Evolutionary conservation across 2,797 vertebrate genomes (phyloP).

Genomic region (Xenentodon cancila): DNA sequence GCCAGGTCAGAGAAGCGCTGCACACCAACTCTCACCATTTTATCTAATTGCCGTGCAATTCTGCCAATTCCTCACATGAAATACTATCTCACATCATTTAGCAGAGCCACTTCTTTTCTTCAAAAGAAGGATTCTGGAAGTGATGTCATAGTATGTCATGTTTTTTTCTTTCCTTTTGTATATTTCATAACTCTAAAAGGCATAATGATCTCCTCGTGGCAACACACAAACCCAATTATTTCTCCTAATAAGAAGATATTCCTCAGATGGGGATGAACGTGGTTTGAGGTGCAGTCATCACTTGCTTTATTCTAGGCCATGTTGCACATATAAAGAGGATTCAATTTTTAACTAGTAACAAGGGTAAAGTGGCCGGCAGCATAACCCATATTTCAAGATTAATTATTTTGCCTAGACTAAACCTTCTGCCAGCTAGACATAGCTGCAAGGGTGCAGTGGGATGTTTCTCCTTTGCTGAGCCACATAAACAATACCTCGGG

Average conservation of each 20-base stretch:
- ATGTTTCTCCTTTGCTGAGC: conserved; percentile 46
- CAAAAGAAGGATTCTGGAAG: conserved; percentile 12
- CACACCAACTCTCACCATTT: conserved; percentile 37
- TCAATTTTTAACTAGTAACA: conserved; percentile 61
- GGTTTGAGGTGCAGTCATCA: conserved; percentile 22
- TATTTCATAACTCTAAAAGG: conserved; percentile 30
- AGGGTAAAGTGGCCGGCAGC: conserved; percentile 37
- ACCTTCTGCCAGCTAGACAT: conserved; percentile 48
- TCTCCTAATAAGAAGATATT: conserved; percentile 1
- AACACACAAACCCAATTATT: conserved; percentile 6
- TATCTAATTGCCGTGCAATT: conserved; percentile 28
- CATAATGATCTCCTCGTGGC: conserved; percentile 21
- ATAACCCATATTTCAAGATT: conserved; percentile 61
- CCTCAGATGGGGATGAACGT: conserved; percentile 21
- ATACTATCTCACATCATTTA: conserved; percentile 19
- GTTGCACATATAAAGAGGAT: conserved; percentile 63
- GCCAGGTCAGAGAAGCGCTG: conserved; percentile 41
- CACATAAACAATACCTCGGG: conserved; percentile 53
- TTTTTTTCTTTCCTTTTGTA: conserved; percentile 10
- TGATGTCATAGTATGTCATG: conserved; percentile 13
- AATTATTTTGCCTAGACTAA: conserved; percentile 55
- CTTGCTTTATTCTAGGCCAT: conserved; percentile 27
- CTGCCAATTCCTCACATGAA: conserved; percentile 44
- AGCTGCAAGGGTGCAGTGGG: conserved; percentile 46
- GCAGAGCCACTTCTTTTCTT: conserved; percentile 4